Conservation (phyloP, 1,140 invertebrate species). For the Lasioglossum baleicum region DNA sequence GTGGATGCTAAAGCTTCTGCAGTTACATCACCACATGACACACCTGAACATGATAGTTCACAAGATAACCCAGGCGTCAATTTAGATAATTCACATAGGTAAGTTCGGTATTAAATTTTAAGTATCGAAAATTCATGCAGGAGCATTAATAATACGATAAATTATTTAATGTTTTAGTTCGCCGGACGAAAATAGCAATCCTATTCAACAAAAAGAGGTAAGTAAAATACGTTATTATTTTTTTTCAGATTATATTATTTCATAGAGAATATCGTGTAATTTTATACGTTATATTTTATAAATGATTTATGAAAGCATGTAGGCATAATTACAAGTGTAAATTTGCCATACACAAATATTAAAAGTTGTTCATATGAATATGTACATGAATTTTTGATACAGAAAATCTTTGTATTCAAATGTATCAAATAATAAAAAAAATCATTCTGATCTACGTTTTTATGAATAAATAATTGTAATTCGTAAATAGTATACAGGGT, state of each 20-base stretch:
- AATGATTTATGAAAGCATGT: not conserved
- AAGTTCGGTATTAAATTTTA: constrained; percentile 21
- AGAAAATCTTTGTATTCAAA: not conserved
- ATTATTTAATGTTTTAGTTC: constrained; percentile 57
- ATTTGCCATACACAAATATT: not conserved
- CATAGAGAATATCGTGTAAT: not conserved
- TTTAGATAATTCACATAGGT: constrained; percentile 58
- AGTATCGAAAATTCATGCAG: not conserved
- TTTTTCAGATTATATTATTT: not conserved
- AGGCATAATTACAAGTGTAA: not conserved
- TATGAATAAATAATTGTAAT: not conserved
- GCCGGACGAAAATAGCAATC: constrained; percentile 72
- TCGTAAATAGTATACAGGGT: not conserved
- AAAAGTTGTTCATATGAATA: not conserved
- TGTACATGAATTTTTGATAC: not conserved
- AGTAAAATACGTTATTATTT: constrained; percentile 18
- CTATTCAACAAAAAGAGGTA: constrained; percentile 66
- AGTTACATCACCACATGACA: constrained; percentile 18
- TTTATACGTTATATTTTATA: not conserved
- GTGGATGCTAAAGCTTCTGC: constrained; percentile 80
- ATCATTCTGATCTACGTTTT: too few species aligned
- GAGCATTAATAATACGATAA: not conserved
- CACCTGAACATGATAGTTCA: constrained; percentile 42
- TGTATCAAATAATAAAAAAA: too few species aligned
- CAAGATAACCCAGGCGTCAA: constrained; percentile 45